These are phyloP conservation scores for Gymnocephalus cernua DNA, from an alignment of 2,113 vertebrate genomes.

Conservation along the genomic window DNA sequence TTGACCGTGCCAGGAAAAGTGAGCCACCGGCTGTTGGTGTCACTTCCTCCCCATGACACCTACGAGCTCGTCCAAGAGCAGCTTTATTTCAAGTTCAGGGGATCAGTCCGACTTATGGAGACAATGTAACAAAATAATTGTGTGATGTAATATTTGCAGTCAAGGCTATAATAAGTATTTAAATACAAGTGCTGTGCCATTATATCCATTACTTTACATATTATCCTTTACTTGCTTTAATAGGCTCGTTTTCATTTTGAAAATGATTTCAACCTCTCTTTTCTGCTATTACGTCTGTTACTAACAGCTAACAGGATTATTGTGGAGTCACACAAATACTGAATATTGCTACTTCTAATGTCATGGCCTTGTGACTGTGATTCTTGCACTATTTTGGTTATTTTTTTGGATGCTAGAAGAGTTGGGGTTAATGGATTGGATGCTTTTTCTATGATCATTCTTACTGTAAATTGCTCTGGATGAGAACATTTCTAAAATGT, in stretches of 20 bases:
- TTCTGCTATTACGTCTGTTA: background rate
- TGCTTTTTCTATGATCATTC: too few relatives aligned
- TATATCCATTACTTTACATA: background rate
- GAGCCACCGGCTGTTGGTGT: slow-evolving; percentile 37
- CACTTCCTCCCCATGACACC: slow-evolving; percentile 19
- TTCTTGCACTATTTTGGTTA: background rate
- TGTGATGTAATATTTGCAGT: background rate
- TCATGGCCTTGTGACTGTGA: background rate
- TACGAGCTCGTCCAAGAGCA: slow-evolving; percentile 13
- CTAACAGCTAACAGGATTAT: background rate
- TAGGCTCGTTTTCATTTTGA: background rate
- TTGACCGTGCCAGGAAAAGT: background rate
- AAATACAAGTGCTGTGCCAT: background rate
- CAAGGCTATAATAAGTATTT: background rate
- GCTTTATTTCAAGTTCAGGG: slow-evolving; percentile 17
- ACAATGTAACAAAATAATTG: background rate
- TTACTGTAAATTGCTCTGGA: too few relatives aligned
- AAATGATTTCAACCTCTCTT: background rate
- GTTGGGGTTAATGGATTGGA: too few relatives aligned
- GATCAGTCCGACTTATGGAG: background rate
- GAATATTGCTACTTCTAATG: background rate
- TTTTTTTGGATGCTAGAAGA: background rate
- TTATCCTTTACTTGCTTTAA: background rate
- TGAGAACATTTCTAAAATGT: too few relatives aligned
- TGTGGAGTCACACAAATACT: background rate